Evolutionary conservation across 2,888 invertebrate genomes (phyloP).

Genomic region (Caenorhabditis wallacei): DNA sequence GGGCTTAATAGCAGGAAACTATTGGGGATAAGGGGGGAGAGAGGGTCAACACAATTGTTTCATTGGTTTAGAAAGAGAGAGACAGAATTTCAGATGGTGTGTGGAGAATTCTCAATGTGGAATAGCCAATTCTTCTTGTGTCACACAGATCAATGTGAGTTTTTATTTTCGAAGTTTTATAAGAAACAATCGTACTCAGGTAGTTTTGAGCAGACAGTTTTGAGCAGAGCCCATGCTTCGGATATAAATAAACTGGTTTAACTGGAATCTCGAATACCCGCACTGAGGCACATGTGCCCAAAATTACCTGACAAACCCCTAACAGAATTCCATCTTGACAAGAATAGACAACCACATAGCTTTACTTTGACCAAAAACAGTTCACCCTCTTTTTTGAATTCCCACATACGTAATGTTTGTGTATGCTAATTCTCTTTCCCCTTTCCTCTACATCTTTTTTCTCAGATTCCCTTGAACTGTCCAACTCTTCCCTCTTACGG

Average conservation of each 20-base stretch:
- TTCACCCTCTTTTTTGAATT: too few relatives aligned
- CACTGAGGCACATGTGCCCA: too few relatives aligned
- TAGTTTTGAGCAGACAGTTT: too few relatives aligned
- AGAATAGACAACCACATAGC: too few relatives aligned
- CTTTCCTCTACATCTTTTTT: not conserved
- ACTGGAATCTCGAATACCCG: too few relatives aligned
- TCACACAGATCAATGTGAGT: conserved; percentile 10
- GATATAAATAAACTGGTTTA: too few relatives aligned
- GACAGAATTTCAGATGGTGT: conserved; percentile 30
- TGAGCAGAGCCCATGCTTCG: too few relatives aligned
- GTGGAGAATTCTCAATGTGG: conserved; percentile 30
- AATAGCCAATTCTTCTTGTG: not conserved
- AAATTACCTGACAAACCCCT: too few relatives aligned
- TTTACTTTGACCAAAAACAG: not conserved
- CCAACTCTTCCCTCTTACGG: conserved; percentile 21
- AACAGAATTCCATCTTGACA: too few relatives aligned
- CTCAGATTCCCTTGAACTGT: conserved; percentile 45
- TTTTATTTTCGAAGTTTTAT: not conserved
- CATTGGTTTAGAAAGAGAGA: too few relatives aligned
- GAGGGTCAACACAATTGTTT: not conserved
- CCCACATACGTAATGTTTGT: not conserved
- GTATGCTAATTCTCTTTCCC: not conserved
- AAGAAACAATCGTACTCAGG: too few relatives aligned
- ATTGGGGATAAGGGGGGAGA: not conserved
- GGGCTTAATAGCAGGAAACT: not conserved